Evolutionary conservation across 2,888 invertebrate species (phyloP).

Genomic region (Hypomecis atomaria): DNA sequence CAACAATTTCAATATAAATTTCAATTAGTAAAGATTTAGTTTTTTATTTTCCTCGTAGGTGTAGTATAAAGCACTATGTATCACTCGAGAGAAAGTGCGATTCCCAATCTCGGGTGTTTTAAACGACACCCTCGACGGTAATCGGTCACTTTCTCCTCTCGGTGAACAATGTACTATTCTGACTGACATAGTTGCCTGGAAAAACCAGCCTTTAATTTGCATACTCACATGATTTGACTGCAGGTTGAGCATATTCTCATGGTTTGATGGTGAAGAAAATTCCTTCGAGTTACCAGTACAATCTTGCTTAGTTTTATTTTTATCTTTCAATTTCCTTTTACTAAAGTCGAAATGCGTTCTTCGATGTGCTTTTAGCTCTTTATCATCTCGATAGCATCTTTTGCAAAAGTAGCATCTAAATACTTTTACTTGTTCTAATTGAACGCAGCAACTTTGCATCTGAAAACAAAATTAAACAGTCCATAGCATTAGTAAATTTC

Average conservation of each 20-base stretch:
- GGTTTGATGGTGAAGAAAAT: background rate
- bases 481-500: too few species aligned
- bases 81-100: too few species aligned
- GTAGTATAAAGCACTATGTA: too few species aligned
- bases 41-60: too few species aligned
- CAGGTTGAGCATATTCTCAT: background rate
- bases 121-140: too few species aligned
- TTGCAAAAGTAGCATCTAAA: slow-evolving; percentile 46
- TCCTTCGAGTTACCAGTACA: background rate
- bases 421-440: slow-evolving; percentile 38
- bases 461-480: slow-evolving; percentile 40
- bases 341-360: slow-evolving; percentile 1
- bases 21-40: too few species aligned
- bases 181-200: too few species aligned
- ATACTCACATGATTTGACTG: slow-evolving; percentile 1
- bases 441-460: slow-evolving; percentile 42
- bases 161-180: too few species aligned
- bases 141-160: too few species aligned
- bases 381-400: slow-evolving; percentile 34
- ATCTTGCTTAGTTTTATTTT: background rate
- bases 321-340: background rate
- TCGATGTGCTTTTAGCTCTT: slow-evolving; percentile 42
- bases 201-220: too few species aligned
- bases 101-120: too few species aligned
- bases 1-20: too few species aligned